These are phyloP conservation scores for Choloepus didactylus DNA, from an alignment of 2,797 vertebrate genomes.

Conservation along the genomic window DNA sequence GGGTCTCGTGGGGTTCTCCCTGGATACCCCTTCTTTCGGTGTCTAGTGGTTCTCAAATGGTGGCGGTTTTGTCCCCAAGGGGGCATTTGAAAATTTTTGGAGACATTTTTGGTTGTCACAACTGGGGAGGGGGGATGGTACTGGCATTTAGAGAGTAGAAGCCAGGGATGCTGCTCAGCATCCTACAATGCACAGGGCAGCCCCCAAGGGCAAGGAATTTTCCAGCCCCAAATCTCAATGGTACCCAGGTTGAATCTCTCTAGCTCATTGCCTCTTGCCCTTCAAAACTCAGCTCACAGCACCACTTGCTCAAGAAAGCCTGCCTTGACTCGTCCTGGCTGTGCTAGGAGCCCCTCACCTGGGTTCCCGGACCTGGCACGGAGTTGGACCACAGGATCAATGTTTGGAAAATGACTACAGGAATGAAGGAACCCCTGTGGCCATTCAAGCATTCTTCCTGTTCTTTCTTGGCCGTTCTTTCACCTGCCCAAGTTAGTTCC, in stretches of 20 bases:
- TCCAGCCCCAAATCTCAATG: not conserved
- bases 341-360: rapidly evolving
- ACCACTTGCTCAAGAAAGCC: not conserved
- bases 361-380: not conserved
- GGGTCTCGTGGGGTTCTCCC: not conserved
- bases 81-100: not conserved
- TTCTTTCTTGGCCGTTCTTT: not conserved
- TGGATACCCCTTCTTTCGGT: not conserved
- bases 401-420: not conserved
- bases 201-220: rapidly evolving
- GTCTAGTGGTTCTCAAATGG: not conserved
- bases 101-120: not conserved
- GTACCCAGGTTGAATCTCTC: not conserved
- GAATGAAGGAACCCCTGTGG: not conserved
- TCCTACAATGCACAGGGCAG: not conserved
- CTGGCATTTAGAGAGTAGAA: not conserved
- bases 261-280: not conserved
- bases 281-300: not conserved
- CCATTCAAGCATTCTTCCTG: not conserved
- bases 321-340: not conserved
- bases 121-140: not conserved
- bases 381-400: not conserved
- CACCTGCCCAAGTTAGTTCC: not conserved
- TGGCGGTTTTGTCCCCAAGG: not conserved
- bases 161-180: not conserved